phyloP scores from a whole-genome alignment of 2,888 invertebrate species.

The Cylindroiulus punctatus region DNA sequence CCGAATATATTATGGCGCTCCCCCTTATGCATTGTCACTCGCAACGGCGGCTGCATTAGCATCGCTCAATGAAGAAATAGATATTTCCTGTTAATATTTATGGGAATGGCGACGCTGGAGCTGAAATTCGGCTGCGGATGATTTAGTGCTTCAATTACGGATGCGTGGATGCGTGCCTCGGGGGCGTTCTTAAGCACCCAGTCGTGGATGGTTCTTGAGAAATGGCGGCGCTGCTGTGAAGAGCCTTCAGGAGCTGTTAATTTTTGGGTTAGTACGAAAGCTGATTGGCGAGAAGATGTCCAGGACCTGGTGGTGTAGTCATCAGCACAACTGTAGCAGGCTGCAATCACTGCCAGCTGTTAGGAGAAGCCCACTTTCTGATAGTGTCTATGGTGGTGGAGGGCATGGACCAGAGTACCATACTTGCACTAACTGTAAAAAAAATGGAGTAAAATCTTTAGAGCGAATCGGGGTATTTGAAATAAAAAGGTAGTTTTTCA shows the following conservation, averaged over 20 bases:
- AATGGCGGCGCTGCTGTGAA: not conserved
- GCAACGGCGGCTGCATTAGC: not conserved
- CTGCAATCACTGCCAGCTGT: no score
- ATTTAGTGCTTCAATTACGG: not conserved
- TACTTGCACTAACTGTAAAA: no score
- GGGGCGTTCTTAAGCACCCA: not conserved
- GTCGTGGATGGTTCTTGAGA: not conserved
- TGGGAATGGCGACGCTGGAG: not conserved
- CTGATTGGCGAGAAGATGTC: no score
- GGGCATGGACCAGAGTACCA: no score
- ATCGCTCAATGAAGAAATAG: not conserved
- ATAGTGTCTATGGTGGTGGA: no score
- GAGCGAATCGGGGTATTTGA: no score
- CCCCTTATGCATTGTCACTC: constrained; percentile 4
- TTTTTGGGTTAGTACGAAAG: not conserved
- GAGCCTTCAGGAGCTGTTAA: not conserved
- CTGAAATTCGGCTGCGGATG: constrained; percentile 12
- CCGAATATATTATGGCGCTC: not conserved
- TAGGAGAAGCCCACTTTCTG: no score
- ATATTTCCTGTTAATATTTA: constrained; percentile 32
- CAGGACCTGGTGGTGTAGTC: no score
- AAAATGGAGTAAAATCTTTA: no score
- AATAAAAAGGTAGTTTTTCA: no score
- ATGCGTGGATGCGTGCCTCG: not conserved
- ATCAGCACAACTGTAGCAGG: no score